These are phyloP conservation scores for Brachionichthys hirsutus DNA, from an alignment of 2,113 vertebrate species.

Conservation along the genomic window DNA sequence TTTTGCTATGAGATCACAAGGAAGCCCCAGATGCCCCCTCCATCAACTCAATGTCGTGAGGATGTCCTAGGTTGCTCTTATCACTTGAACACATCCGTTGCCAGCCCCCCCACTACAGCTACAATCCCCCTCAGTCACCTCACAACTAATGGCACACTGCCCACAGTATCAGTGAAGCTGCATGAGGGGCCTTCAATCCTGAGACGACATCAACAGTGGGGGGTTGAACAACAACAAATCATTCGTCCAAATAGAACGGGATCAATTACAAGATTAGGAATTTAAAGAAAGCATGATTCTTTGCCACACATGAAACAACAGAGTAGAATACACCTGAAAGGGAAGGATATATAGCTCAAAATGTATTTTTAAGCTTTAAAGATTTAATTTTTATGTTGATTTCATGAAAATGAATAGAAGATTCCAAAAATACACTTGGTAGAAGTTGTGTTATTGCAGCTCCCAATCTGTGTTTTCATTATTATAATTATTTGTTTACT, in stretches of 20 bases:
- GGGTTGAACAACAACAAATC: constrained; percentile 9
- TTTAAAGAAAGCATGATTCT: too few relatives aligned
- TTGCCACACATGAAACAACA: too few relatives aligned
- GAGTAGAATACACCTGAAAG: too few relatives aligned
- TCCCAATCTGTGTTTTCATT: too few relatives aligned
- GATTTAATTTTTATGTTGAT: too few relatives aligned
- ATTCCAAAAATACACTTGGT: too few relatives aligned
- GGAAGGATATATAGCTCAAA: too few relatives aligned
- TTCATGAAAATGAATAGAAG: too few relatives aligned
- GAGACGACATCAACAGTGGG: constrained; percentile 2
- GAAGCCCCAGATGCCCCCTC: constrained; percentile 28
- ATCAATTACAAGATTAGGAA: not conserved
- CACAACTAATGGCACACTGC: constrained; percentile 16
- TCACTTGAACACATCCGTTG: constrained; percentile 46
- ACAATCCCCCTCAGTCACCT: constrained; percentile 33
- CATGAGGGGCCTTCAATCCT: constrained; percentile 10
- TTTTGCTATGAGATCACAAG: constrained; percentile 12
- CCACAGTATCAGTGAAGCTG: constrained; percentile 7
- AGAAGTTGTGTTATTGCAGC: too few relatives aligned
- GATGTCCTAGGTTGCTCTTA: constrained; percentile 49
- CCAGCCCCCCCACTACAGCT: constrained; percentile 24
- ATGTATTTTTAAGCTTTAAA: too few relatives aligned
- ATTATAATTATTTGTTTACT: too few relatives aligned
- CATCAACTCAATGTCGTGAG: constrained; percentile 34
- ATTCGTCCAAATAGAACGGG: not conserved